A percentile compares a stretch with the other conserved stretches of the same genome.
Conservation (phyloP, 2,797 vertebrate species). For the Eleutherodactylus coqui region DNA sequence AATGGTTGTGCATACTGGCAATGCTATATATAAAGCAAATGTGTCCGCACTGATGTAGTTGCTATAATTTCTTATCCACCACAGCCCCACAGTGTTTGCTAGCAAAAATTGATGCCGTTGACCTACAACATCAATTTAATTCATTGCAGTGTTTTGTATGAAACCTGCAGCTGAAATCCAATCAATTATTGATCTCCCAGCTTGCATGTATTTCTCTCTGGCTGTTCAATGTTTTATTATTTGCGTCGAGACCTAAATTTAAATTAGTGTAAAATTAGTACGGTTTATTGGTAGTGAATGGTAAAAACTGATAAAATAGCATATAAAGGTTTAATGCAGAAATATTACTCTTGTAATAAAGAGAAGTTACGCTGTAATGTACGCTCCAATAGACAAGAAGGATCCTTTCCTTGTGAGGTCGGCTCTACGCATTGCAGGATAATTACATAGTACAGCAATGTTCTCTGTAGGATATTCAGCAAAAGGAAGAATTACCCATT, state of each 20-base stretch:
- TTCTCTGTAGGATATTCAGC: not conserved
- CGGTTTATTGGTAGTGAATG: not conserved
- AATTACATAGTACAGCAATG: not conserved
- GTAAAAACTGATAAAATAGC: not conserved
- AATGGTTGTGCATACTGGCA: slow-evolving; percentile 11
- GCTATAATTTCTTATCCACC: slow-evolving; percentile 24
- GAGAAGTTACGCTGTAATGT: not conserved
- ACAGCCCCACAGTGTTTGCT: slow-evolving; percentile 3
- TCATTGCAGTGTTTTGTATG: slow-evolving; percentile 37
- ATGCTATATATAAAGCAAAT: slow-evolving; percentile 47
- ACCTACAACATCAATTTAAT: slow-evolving; percentile 54
- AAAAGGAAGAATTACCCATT: not conserved
- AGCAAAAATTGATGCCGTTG: slow-evolving; percentile 29
- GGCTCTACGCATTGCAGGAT: not conserved
- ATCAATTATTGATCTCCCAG: slow-evolving; percentile 49
- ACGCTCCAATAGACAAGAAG: not conserved
- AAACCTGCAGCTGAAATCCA: slow-evolving; percentile 34
- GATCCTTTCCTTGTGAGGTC: not conserved
- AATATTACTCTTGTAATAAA: not conserved
- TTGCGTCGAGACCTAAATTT: not conserved
- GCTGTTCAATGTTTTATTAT: slow-evolving; percentile 41
- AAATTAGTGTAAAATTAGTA: slow-evolving; percentile 14
- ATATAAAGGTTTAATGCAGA: not conserved
- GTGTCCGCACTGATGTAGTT: slow-evolving; percentile 19
- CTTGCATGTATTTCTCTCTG: slow-evolving; percentile 29